Percentiles rank a stretch among this genome's conserved stretches.
Evolutionary conservation across 1,140 invertebrate species (phyloP).

Genomic region (Hormaphis cornu): DNA sequence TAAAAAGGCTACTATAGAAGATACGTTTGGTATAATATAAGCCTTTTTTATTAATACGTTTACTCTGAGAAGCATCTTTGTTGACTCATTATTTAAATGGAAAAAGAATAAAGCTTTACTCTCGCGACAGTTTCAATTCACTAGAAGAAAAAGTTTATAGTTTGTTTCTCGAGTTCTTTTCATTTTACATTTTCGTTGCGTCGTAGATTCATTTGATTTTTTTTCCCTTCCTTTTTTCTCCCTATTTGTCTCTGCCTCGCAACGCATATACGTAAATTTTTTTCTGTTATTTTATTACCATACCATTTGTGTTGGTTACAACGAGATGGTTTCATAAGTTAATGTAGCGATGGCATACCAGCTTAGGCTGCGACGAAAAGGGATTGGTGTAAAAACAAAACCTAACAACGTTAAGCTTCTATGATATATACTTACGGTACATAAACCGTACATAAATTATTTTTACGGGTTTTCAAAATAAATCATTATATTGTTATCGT

Average conservation of each 20-base stretch:
- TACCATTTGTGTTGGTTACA: slow-evolving; percentile 14
- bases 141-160: slow-evolving; percentile 20
- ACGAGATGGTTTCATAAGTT: slow-evolving; percentile 22
- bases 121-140: neutral
- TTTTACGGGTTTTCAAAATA: too few species aligned
- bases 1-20: neutral
- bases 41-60: slow-evolving; percentile 7
- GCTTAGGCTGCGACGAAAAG: neutral
- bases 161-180: neutral
- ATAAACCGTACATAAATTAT: neutral
- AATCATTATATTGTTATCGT: too few species aligned
- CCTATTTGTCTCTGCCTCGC: too few species aligned
- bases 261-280: too few species aligned
- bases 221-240: neutral
- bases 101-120: neutral
- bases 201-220: slow-evolving; percentile 27
- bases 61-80: neutral
- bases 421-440: neutral
- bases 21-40: neutral
- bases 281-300: slow-evolving; percentile 5
- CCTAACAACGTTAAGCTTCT: neutral
- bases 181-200: slow-evolving; percentile 17
- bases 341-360: neutral
- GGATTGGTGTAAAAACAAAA: neutral
- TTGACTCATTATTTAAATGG: slow-evolving; percentile 26